These are phyloP conservation scores for Cheilinus undulatus DNA, from an alignment of 2,113 vertebrate species.

Conservation along the genomic window DNA sequence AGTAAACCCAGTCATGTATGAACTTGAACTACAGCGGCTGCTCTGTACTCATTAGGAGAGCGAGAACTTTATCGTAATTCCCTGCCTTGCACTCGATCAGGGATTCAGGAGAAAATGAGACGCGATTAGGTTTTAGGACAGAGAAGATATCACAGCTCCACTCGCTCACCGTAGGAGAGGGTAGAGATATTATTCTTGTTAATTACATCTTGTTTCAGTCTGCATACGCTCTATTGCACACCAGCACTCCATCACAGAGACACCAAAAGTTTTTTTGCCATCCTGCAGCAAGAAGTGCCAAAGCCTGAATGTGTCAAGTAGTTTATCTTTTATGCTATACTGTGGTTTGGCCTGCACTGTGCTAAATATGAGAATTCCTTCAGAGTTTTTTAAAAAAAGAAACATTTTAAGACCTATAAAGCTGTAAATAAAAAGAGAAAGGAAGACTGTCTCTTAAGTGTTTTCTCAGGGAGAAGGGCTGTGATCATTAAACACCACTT, in stretches of 20 bases:
- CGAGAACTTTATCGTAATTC: conserved; percentile 62
- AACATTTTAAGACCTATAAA: conserved; percentile 6
- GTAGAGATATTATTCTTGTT: conserved; percentile 75
- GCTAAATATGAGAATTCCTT: conserved; percentile 14
- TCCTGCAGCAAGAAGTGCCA: conserved; percentile 18
- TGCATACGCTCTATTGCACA: conserved; percentile 48
- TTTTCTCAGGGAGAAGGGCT: conserved; percentile 59
- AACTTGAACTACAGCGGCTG: conserved; percentile 20
- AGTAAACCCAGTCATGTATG: conserved; percentile 1
- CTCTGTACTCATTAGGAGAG: conserved; percentile 58
- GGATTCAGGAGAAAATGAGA: conserved; percentile 68
- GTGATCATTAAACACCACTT: conserved; percentile 59
- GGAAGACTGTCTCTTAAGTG: conserved; percentile 41
- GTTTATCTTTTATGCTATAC: conserved; percentile 28
- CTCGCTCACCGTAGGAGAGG: conserved; percentile 56
- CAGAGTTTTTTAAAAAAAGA: conserved; percentile 22
- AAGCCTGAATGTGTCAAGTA: conserved; percentile 32
- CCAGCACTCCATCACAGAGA: conserved; percentile 47
- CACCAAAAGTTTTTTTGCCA: not conserved
- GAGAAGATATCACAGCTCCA: conserved; percentile 54
- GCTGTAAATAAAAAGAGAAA: no score
- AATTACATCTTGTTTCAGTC: conserved; percentile 72
- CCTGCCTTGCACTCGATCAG: conserved; percentile 49
- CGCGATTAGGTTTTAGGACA: conserved; percentile 55
- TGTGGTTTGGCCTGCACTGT: conserved; percentile 16